Evolutionary conservation across 2,797 vertebrate genomes (phyloP).

Genomic region (Podargus strigoides): DNA sequence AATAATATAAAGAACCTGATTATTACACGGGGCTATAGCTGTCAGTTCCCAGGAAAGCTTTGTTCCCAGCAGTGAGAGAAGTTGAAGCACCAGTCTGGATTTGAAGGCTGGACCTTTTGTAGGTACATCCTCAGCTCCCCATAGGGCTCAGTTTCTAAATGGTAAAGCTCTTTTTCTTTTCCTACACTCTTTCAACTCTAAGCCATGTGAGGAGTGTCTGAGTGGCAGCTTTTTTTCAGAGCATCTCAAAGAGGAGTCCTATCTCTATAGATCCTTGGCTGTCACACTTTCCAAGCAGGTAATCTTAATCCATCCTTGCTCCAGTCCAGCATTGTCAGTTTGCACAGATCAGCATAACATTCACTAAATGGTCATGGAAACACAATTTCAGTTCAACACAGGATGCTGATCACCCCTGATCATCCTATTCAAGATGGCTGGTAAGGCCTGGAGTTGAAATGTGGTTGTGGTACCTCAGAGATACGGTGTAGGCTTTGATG

Average conservation of each 20-base stretch:
- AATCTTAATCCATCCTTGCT: neutral
- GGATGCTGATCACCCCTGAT: neutral
- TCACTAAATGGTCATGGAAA: neutral
- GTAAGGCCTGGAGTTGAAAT: neutral
- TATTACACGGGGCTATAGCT: neutral
- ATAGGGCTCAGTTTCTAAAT: neutral
- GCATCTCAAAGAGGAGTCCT: neutral
- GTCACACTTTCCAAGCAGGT: neutral
- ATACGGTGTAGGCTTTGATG: neutral
- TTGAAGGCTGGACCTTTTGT: neutral
- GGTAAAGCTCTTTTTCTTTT: neutral
- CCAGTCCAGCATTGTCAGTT: neutral
- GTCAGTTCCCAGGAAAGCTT: neutral
- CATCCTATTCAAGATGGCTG: neutral
- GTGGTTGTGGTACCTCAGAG: neutral
- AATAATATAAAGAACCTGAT: neutral
- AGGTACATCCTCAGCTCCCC: neutral
- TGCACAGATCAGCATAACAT: neutral
- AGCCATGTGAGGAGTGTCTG: neutral
- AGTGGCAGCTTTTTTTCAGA: neutral
- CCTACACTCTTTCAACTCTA: neutral
- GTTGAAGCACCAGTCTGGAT: neutral
- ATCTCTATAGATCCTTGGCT: no score
- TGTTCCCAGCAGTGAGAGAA: neutral
- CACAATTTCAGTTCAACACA: rapidly evolving